phyloP scores from a whole-genome alignment of 2,113 vertebrate species.

The Ochotona princeps region DNA sequence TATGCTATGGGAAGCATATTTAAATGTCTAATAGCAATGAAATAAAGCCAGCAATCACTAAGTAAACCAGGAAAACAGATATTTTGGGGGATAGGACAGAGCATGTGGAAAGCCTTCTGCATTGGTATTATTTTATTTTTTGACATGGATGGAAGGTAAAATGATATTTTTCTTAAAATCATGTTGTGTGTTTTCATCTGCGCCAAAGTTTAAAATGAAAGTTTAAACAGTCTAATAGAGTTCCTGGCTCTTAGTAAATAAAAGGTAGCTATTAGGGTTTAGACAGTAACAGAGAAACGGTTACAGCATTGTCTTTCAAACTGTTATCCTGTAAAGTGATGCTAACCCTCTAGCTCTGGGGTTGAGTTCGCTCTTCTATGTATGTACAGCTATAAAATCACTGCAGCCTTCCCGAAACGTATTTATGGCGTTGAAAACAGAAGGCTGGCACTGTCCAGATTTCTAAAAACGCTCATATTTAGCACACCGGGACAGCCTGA shows the following conservation, averaged over 20 bases:
- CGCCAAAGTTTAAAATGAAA: constrained; percentile 54
- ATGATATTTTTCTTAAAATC: neutral
- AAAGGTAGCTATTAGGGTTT: constrained; percentile 47
- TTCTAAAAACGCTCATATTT: constrained; percentile 18
- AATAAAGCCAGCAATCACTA: neutral
- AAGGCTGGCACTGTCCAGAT: neutral
- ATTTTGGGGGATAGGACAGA: neutral
- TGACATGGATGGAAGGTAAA: neutral
- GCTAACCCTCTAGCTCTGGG: neutral
- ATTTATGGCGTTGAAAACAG: neutral
- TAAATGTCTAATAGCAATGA: neutral
- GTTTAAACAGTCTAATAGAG: constrained; percentile 26
- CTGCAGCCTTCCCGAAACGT: constrained; percentile 24
- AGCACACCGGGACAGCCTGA: neutral
- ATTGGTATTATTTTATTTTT: neutral
- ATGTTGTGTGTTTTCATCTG: neutral
- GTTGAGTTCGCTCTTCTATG: constrained; percentile 24
- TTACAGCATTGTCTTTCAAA: constrained; percentile 23
- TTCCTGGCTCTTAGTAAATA: constrained; percentile 54
- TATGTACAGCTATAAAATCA: neutral
- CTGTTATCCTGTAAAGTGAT: constrained; percentile 46
- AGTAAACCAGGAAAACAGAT: neutral
- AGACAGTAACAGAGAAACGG: constrained; percentile 45
- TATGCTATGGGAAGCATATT: neutral
- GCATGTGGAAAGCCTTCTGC: neutral